Evolutionary conservation across 2,888 invertebrate genomes (phyloP).

Genomic region (Euplagia quadripunctaria): DNA sequence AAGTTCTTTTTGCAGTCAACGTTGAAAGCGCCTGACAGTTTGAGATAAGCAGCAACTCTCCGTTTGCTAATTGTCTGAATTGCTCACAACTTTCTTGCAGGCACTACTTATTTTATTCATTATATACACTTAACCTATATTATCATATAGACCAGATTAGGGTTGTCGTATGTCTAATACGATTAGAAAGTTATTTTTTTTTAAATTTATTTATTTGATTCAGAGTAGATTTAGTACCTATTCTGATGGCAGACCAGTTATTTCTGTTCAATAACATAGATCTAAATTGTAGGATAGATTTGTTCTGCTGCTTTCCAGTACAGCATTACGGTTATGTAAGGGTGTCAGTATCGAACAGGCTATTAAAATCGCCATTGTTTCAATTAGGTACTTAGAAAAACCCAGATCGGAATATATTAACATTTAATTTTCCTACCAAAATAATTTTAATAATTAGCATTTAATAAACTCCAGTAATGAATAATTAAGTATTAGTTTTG

Average conservation of each 20-base stretch:
- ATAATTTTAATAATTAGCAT: background rate
- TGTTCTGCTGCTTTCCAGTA: too few relatives aligned
- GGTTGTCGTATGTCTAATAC: too few relatives aligned
- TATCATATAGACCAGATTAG: too few relatives aligned
- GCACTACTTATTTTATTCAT: constrained; percentile 22
- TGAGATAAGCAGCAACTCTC: constrained; percentile 60
- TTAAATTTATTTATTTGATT: too few relatives aligned
- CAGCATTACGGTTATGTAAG: background rate
- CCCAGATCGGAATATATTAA: background rate
- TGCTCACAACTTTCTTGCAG: constrained; percentile 48
- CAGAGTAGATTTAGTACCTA: too few relatives aligned
- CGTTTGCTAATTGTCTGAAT: constrained; percentile 53
- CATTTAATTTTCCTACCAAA: background rate
- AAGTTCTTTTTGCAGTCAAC: constrained; percentile 41
- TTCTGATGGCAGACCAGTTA: too few relatives aligned
- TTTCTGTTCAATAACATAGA: too few relatives aligned
- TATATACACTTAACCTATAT: too few relatives aligned
- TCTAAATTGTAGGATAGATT: too few relatives aligned
- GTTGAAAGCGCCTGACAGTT: constrained; percentile 61
- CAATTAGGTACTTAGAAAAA: background rate
- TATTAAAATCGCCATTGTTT: background rate
- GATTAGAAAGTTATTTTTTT: too few relatives aligned
- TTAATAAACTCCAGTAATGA: background rate
- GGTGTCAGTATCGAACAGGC: background rate
- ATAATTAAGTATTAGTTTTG: background rate